Conservation (phyloP, 2,888 invertebrate genomes). For the Timema podura region DNA sequence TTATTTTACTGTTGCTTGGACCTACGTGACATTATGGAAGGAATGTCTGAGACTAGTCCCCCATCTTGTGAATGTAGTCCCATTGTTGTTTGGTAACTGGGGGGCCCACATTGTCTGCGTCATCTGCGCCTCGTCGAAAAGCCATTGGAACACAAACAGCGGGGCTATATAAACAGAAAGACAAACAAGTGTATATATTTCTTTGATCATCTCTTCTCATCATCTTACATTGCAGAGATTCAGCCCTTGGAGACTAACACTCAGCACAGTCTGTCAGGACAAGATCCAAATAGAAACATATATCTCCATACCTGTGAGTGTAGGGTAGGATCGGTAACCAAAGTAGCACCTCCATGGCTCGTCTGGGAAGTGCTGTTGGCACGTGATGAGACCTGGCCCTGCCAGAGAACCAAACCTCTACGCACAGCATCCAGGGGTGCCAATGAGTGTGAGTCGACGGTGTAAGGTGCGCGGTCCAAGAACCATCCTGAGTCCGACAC, state of each 20-base stretch:
- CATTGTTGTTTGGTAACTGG: conserved; percentile 87
- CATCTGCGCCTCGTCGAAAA: conserved; percentile 94
- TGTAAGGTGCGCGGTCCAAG: conserved; percentile 75
- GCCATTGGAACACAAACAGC: conserved; percentile 90
- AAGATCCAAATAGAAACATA: too few relatives aligned
- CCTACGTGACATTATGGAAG: conserved; percentile 71
- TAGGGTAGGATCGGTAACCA: conserved; percentile 82
- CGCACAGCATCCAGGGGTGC: conserved; percentile 63
- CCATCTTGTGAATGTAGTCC: conserved; percentile 90
- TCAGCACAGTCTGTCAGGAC: too few relatives aligned
- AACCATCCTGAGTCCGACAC: conserved; percentile 95
- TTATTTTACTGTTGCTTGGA: conserved; percentile 24
- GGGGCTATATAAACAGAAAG: conserved; percentile 57
- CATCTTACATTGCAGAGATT: too few relatives aligned
- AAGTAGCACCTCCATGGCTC: conserved; percentile 93
- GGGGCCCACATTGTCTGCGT: conserved; percentile 84
- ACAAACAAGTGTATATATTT: background rate
- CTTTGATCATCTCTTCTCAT: too few relatives aligned
- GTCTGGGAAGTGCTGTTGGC: conserved; percentile 60
- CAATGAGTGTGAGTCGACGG: conserved; percentile 47
- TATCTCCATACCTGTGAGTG: conserved; percentile 59
- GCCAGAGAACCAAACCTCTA: conserved; percentile 74
- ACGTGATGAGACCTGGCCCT: conserved; percentile 71
- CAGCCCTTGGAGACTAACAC: too few relatives aligned
- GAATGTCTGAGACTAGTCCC: conserved; percentile 77